A percentile compares a stretch with the other conserved stretches of the same genome.
phyloP scores from a whole-genome alignment of 2,797 vertebrate genomes.

The Lacerta bilineata region DNA sequence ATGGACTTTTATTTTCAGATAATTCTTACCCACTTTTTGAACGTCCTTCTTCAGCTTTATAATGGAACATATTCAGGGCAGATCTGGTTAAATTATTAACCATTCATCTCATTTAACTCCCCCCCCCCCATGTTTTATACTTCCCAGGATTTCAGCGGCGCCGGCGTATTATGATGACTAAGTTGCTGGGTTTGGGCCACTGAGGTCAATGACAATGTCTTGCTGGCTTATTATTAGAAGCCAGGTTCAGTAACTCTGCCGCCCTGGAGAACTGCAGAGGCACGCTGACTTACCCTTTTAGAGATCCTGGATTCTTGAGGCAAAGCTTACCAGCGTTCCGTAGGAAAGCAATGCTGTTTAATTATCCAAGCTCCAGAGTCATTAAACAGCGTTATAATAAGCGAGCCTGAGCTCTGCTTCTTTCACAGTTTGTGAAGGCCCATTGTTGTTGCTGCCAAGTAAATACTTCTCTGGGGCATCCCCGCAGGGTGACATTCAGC shows the following conservation, averaged over 20 bases:
- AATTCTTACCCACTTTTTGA: background rate
- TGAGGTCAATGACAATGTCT: background rate
- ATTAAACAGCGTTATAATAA: conserved; percentile 26
- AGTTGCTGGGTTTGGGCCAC: background rate
- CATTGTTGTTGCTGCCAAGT: conserved; percentile 26
- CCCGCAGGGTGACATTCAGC: conserved; percentile 4
- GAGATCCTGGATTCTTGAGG: background rate
- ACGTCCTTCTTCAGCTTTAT: background rate
- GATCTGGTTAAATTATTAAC: background rate
- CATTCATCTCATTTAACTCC: background rate
- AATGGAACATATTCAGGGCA: background rate
- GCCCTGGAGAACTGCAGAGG: background rate
- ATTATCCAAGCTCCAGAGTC: conserved; percentile 29
- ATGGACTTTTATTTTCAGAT: too few relatives aligned
- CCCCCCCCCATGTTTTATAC: too few relatives aligned
- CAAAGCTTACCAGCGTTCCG: background rate
- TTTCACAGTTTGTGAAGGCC: conserved; percentile 11
- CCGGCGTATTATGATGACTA: background rate
- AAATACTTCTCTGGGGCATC: background rate
- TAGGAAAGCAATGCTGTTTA: conserved; percentile 1
- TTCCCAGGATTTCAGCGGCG: background rate
- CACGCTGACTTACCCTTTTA: background rate
- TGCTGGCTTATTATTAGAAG: background rate
- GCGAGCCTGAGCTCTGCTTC: conserved; percentile 19
- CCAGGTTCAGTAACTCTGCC: background rate